Base-by-base conservation (phyloP, 2,113 vertebrate species). In the Lamprologus tigripictilis region DNA sequence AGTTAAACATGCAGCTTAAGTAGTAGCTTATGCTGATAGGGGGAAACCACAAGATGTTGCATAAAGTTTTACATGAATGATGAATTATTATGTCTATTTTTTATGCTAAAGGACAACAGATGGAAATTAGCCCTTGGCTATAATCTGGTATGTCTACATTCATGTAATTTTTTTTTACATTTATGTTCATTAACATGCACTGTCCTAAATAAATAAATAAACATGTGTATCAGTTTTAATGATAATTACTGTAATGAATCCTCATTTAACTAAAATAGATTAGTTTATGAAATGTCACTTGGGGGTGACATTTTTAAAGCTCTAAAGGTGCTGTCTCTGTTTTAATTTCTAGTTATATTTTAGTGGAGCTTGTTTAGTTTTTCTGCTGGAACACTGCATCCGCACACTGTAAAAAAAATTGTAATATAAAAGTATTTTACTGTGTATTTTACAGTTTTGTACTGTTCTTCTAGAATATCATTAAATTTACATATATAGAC, bases 1-100 rank as follows among this genome's bases (percentile, higher is more conserved):
- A 14, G 5, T 31, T 8, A 31, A 14, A 31, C 26, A 31, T 17
- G 57, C 0, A 9, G 14, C 13, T 31, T 0, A 58, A 23, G 12
- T 28, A 55, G 55, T 4, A 58, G 4, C 13, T 16, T 58, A 11
- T 16, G 12, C 14, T 58, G 55, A 26, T 5, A 28, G 55, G 55
- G 55, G 4, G 8, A 16, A 58, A 31, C 55, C 9, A 31, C 23
- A 28, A 58, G 13, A 58, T 14, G 13, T n/a, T 28, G 1, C 2
- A 14, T 21, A 53, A 10, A 21, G 10, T 9, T 61, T 61, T 61
- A 61, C 7, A 61, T 17, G 3, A 37, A 37, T 37, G 35, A 37
- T 37, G 35, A 37, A 37, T 37, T 37, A 37, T 37, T 37, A 37
- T 37, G 4, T 37, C 35, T 37, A 37, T 37, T 37, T 37, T 37